Conservation (phyloP, 2,113 vertebrate species). For the Anseranas semipalmata region DNA sequence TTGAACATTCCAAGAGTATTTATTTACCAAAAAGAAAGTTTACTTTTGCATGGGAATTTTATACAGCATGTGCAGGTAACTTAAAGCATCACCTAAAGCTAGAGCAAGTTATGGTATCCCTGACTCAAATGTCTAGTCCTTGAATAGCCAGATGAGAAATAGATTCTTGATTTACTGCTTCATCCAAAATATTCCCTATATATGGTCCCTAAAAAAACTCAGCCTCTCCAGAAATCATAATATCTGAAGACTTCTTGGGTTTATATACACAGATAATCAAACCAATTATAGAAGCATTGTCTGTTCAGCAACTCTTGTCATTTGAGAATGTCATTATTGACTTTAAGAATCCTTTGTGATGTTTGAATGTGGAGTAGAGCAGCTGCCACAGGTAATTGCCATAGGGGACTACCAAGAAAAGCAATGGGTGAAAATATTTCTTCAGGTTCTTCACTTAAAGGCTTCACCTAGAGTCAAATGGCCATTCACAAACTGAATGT, state of each 20-base stretch:
- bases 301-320: not conserved
- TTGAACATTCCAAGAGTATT: not conserved
- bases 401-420: not conserved
- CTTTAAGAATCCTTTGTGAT: not conserved
- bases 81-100: not conserved
- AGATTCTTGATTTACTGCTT: not conserved
- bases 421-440: not conserved
- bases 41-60: not conserved
- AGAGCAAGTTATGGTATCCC: fast-evolving
- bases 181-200: not conserved
- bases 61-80: not conserved
- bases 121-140: not conserved
- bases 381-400: not conserved
- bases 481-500: not conserved
- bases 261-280: not conserved
- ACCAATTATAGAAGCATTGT: not conserved
- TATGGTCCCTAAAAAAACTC: not conserved
- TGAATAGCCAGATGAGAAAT: not conserved
- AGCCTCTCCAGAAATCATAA: not conserved
- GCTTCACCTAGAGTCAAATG: not conserved
- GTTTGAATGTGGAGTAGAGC: not conserved
- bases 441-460: not conserved
- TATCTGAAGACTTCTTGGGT: not conserved
- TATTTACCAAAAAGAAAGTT: not conserved
- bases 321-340: not conserved